Percentiles rank a stretch among this genome's conserved stretches.
phyloP scores from a whole-genome alignment of 2,888 invertebrate species.

The Apamea sordens region DNA sequence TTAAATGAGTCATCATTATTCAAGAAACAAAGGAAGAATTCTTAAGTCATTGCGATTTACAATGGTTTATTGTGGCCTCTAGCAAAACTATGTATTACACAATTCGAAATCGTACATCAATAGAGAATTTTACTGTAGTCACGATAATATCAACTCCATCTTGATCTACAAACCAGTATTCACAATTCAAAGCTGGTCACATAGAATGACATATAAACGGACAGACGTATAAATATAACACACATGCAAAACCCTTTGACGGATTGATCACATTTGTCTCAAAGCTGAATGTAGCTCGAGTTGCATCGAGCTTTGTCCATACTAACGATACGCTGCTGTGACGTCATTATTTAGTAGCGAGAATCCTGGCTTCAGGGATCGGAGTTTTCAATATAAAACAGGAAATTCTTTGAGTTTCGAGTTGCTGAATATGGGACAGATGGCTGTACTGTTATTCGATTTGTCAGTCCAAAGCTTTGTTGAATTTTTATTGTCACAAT shows the following conservation, averaged over 20 bases:
- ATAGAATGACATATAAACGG: background rate
- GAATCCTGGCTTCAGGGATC: background rate
- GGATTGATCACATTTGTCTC: conserved; percentile 40
- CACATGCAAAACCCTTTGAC: conserved; percentile 9
- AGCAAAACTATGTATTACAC: background rate
- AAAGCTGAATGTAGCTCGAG: conserved; percentile 29
- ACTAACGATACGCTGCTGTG: background rate
- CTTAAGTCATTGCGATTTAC: background rate
- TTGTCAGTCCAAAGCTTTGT: background rate
- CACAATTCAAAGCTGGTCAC: background rate
- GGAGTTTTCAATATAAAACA: background rate
- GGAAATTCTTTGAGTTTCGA: background rate
- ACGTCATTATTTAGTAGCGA: conserved; percentile 20
- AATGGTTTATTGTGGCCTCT: background rate
- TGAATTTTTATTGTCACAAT: background rate
- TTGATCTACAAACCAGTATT: background rate
- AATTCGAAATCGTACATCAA: no score
- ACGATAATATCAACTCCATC: no score
- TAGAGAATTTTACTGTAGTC: background rate
- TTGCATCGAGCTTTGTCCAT: conserved; percentile 9
- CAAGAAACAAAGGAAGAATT: background rate
- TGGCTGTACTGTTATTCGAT: background rate
- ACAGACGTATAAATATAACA: background rate
- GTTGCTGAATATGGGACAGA: background rate
- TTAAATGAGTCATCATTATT: background rate